These are phyloP conservation scores for Odontophorus gujanensis DNA, from an alignment of 2,113 vertebrate species.

Conservation along the genomic window DNA sequence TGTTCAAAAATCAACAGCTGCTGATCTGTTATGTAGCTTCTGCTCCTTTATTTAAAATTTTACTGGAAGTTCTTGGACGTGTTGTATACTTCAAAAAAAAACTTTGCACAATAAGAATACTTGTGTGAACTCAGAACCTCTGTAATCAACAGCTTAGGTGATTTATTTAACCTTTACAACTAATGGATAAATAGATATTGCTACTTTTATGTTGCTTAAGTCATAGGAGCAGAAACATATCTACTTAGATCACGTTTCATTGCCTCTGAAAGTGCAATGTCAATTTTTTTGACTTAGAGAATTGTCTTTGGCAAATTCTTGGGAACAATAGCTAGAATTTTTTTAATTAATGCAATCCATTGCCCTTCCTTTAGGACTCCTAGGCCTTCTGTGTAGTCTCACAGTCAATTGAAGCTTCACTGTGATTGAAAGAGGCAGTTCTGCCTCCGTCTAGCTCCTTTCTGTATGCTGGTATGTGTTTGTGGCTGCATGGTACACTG, in stretches of 20 bases:
- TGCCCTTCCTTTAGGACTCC: constrained; percentile 54
- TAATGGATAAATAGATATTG: background rate
- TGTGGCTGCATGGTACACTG: constrained; percentile 15
- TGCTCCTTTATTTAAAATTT: background rate
- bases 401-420: constrained; percentile 48
- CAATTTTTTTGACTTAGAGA: background rate
- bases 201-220: background rate
- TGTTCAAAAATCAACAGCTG: background rate
- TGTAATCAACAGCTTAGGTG: background rate
- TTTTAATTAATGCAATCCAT: constrained; percentile 14
- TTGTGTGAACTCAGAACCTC: background rate
- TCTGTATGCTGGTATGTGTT: constrained; percentile 38
- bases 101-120: background rate
- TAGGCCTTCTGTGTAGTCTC: constrained; percentile 56
- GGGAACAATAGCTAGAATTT: background rate
- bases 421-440: constrained; percentile 56
- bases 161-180: background rate
- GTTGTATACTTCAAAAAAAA: background rate
- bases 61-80: background rate
- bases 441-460: constrained; percentile 47
- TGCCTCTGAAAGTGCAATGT: background rate
- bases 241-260: background rate
- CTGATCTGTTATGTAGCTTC: background rate
- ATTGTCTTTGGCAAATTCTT: constrained; percentile 21
- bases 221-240: background rate